Base-by-base conservation (phyloP, 2,113 vertebrate species). In the Callipepla squamata region DNA sequence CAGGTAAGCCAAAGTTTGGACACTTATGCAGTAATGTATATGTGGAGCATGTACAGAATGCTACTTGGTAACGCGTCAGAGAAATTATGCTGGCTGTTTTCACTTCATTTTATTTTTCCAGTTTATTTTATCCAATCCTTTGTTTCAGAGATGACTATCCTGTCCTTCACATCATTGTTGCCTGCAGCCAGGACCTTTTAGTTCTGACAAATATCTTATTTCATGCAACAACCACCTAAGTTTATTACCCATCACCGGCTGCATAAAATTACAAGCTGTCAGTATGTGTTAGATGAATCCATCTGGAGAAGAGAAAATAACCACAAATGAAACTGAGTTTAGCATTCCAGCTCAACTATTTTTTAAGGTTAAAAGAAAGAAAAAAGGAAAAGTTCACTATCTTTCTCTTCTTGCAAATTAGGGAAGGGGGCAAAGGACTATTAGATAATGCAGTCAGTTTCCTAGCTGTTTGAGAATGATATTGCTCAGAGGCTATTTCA, bases 261-360 rank as follows among this genome's bases (percentile, higher is more conserved):
- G 61, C 65, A 80, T 85, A 91, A 89, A 96, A 92, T 95, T 93
- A 80, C 65, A 84, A 55, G 63, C 70, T 96, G 87, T 77, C 94
- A 74, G 45, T 73, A 58, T 76, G 61, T 79, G 75, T 89, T 82
- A 93, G 69, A 93, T 85, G 13, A 91, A 89, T 91, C 72, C 63
- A 82, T 70, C 55, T 92, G 89, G 74, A 94, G 70, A 90, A 90
- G 78, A 90, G 53, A 90, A 94, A 95, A 81, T 62, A 73, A 48
- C 14, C 1, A 6, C 18, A 38, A 81, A 78, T 68, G 25, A 84
- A 95, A 89, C 44, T 65, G 17, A 22, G 7, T 77, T 90, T 74
- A 70, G 77, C 26, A 66, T 89, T 82, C 32, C 14, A 78, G 9
- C 66, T 44, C 70, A 85, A 74, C 3, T 58, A 5, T 36, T 57